Evolutionary conservation across 2,888 invertebrate species (phyloP), one percentile per base, ranked within the genome.

Genomic region (Gasteruption jaculator): DNA sequence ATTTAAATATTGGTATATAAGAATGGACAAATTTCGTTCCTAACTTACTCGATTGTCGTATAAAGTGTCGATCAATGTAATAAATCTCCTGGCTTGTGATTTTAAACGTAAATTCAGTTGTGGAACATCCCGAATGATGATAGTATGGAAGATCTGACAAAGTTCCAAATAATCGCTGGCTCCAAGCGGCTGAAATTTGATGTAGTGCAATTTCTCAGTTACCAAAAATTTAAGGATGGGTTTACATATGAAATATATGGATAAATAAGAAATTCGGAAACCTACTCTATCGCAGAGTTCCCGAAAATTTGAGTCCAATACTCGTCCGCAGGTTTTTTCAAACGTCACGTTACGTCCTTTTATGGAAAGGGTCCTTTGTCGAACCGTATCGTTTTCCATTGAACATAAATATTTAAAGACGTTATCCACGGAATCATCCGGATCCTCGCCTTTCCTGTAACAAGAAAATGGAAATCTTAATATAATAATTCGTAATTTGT

Each of bases 131-230:
- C 92, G 76, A 57, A 99, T 86, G 50, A 99, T 83, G 26, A 99
- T 85, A 12, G 95, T 93, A 65, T 99, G 95, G 73, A 97, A 99
- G 52, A 88, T 86, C 71, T 92, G 90, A 4, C 91, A 82, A 61
- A 99, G 80, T 63, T 90, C 86, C 45, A 99, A 74, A 71, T 97
- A 99, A 74, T 99, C 99, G 59, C 86, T 87, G 7, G 96, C 93
- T 56, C 94, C 96, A 24, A 96, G 74, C 14, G 97, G 86, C 86
- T 58, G 39, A 26, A 46, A 45, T 32, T 18, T 40, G 2, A 4
- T 5, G 11, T 11, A 5, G 7, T 12, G 14, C 4, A 12, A n/a
- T 29, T 16, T 2, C 21, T 21, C 4, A 26, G 16, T 7, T 5
- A 22, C 30, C 25, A 6, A 38, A 1, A 12, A 27, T 14, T 11